A percentile compares a stretch with the other conserved stretches of the same genome.
Conservation (phyloP, 2,888 invertebrate genomes). For the Ctena decussata region DNA sequence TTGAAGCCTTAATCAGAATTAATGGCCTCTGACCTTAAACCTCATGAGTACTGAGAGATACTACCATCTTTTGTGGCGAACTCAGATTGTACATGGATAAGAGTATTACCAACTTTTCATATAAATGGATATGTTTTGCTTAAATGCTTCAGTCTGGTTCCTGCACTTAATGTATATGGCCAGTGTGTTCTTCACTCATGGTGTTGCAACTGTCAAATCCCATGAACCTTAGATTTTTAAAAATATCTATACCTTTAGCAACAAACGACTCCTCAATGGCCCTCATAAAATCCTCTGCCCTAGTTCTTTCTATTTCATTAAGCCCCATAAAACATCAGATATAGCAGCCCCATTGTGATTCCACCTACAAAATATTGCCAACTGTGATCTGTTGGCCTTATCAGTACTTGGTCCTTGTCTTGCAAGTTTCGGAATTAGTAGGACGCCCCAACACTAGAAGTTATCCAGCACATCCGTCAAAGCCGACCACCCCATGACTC, state of each 20-base stretch:
- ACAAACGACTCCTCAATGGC: constrained; percentile 21
- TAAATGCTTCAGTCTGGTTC: constrained; percentile 55
- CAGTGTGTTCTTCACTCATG: constrained; percentile 37
- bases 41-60: constrained; percentile 32
- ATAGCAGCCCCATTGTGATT: not conserved
- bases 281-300: constrained; percentile 4
- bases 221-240: constrained; percentile 40
- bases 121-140: constrained; percentile 30
- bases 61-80: constrained; percentile 29
- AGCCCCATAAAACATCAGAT: constrained; percentile 14
- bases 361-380: constrained; percentile 34
- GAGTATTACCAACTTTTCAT: constrained; percentile 29
- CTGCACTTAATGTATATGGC: constrained; percentile 48
- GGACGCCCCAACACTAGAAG: too few relatives aligned
- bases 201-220: constrained; percentile 52
- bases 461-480: too few relatives aligned
- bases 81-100: constrained; percentile 45
- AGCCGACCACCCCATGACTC: too few relatives aligned
- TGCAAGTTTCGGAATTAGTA: too few relatives aligned
- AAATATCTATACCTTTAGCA: constrained; percentile 16
- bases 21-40: constrained; percentile 41
- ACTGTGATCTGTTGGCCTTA: constrained; percentile 27
- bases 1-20: constrained; percentile 32
- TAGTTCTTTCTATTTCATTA: constrained; percentile 13
- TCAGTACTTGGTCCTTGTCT: too few relatives aligned